These are phyloP conservation scores for Epicampocera succincta DNA, from an alignment of 2,888 invertebrate species.

Conservation along the genomic window DNA sequence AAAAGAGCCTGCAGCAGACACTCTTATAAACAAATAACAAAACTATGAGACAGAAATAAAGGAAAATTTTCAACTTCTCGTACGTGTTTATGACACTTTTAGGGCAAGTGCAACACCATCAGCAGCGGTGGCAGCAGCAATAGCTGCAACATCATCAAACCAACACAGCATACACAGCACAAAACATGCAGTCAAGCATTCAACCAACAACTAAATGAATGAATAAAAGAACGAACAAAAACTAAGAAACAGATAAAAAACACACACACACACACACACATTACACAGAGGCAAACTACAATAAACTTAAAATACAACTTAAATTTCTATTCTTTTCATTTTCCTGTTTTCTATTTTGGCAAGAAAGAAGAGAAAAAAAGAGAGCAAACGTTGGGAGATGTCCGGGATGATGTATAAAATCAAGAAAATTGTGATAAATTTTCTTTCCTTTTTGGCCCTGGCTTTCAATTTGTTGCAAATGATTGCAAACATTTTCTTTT, in stretches of 20 bases:
- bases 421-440: conserved; percentile 34
- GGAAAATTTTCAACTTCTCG: conserved; percentile 52
- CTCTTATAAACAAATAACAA: background rate
- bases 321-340: conserved; percentile 16
- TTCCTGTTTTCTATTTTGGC: background rate
- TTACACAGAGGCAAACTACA: conserved; percentile 23
- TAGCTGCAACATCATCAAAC: conserved; percentile 27
- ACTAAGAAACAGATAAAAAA: background rate
- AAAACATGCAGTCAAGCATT: conserved; percentile 40
- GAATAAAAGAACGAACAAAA: conserved; percentile 9
- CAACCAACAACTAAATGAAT: conserved; percentile 50
- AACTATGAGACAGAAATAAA: conserved; percentile 41
- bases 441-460: conserved; percentile 5
- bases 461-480: conserved; percentile 15
- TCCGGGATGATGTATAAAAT: background rate
- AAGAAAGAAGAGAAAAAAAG: too few relatives aligned
- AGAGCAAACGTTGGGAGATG: background rate
- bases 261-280: too few relatives aligned
- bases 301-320: conserved; percentile 45
- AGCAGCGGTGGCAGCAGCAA: conserved; percentile 35
- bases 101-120: conserved; percentile 66
- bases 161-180: conserved; percentile 2
- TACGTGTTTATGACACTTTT: conserved; percentile 70
- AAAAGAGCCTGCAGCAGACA: conserved; percentile 17
- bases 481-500: conserved; percentile 4